Base-by-base conservation (phyloP, 2,888 invertebrate species). In the Dilophus febrilis region DNA sequence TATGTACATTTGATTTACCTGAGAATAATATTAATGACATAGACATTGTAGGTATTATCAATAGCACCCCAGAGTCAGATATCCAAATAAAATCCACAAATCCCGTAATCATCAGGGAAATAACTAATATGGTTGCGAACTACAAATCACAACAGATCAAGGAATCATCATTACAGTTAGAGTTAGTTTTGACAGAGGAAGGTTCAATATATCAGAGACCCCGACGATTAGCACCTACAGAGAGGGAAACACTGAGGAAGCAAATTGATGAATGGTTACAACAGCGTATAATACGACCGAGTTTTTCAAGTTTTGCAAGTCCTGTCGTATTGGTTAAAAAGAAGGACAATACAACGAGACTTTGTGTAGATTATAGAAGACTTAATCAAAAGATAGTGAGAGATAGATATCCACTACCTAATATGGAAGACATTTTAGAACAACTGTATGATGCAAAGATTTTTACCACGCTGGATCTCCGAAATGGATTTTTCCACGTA, bases 231-330 rank as follows among this genome's bases (percentile, higher is more conserved):
- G 8, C 11, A 28, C 8, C 28, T 11, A 28, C 8, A 11, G 11
- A 11, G 28, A 10, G 8, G 11, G 28, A 8, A 10, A 10, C 8
- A 10, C 8, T 28, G 8, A 11, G 11, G 8, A 28, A 28, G 11
- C 8, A 10, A 10, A 11, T 28, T 28, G 28, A 8, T 10, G 28
- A 28, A 10, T 28, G 8, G 28, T 11, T 28, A 28, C 8, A 28
- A 28, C 8, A 28, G 28, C 8, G 28, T 11, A 11, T 28, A 11
- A 28, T 28, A 28, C 8, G 28, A 10, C 28, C 11, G 11, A 28
- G 28, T 11, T 10, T 35, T 16, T 28, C 27, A 11, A 38, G 41
- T 14, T 13, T 44, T n/a, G n/a, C n/a, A n/a, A n/a, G 11, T 27
- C 27, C 27, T 27, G 27, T 27, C 27, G 27, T 27, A 27, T 11